phyloP scores from a whole-genome alignment of 64 coral and sea anemone species.

The Catalaphyllia jardinei region DNA sequence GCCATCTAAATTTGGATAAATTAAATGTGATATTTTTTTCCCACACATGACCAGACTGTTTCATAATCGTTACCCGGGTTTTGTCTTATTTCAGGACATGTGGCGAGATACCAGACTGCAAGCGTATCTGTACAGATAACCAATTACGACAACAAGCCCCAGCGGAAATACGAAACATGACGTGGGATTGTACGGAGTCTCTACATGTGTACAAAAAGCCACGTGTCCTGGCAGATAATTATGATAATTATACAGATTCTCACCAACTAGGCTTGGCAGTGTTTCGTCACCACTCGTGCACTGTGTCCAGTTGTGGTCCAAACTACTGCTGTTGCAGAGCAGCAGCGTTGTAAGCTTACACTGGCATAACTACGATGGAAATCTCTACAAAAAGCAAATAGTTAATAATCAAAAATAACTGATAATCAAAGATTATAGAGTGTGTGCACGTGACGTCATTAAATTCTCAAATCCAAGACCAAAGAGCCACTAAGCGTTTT shows the following conservation, averaged over 20 bases:
- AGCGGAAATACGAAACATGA: conserved; percentile 55
- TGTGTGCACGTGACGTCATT: too few relatives aligned
- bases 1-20: too few relatives aligned
- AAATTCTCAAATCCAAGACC: too few relatives aligned
- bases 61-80: too few relatives aligned
- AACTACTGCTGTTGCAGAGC: conserved; percentile 95
- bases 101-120: conserved; percentile 56
- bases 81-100: conserved; percentile 39
- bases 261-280: conserved; percentile 86
- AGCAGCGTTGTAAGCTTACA: conserved; percentile 44
- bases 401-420: too few relatives aligned
- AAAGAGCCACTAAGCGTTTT: too few relatives aligned
- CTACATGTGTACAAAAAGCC: conserved; percentile 87
- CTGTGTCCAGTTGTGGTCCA: conserved; percentile 72
- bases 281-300: conserved; percentile 79
- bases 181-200: conserved; percentile 76
- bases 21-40: too few relatives aligned
- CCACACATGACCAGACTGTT: too few relatives aligned
- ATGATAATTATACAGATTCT: conserved; percentile 84
- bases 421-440: too few relatives aligned
- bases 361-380: not conserved
- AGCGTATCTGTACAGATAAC: conserved; percentile 62
- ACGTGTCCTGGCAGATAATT: conserved; percentile 78
- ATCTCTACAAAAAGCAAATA: too few relatives aligned
- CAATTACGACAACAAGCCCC: conserved; percentile 77